A percentile compares a stretch with the other conserved stretches of the same genome.
These are phyloP conservation scores for Apolygus lucorum DNA, from an alignment of 1,140 invertebrate genomes.

Conservation along the genomic window DNA sequence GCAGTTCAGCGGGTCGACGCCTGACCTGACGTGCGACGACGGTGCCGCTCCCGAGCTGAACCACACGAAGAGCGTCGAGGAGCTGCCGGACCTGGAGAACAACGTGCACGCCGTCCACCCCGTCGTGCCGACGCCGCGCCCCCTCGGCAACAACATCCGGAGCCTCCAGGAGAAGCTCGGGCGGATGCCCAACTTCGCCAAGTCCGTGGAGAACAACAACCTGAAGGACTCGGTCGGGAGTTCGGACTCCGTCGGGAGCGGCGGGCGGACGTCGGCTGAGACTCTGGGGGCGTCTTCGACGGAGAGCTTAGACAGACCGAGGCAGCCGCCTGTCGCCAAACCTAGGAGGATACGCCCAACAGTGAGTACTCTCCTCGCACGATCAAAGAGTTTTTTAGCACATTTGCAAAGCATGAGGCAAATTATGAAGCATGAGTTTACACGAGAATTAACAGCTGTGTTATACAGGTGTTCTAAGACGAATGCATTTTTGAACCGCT, in stretches of 20 bases:
- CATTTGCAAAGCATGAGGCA: background rate
- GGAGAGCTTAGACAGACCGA: conserved; percentile 20
- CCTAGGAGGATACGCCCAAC: conserved; percentile 9
- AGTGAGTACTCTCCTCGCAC: too few species aligned
- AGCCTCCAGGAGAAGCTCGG: conserved; percentile 15
- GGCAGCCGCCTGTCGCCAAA: conserved; percentile 21
- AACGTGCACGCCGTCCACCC: background rate
- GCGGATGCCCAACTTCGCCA: conserved; percentile 14
- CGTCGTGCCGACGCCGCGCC: background rate
- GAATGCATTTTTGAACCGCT: too few species aligned
- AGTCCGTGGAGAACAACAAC: conserved; percentile 23
- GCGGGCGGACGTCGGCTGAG: conserved; percentile 15
- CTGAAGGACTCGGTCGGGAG: conserved; percentile 21
- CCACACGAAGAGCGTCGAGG: conserved; percentile 6
- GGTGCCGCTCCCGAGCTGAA: background rate
- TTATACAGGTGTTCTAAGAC: too few species aligned
- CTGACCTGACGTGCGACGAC: conserved; percentile 17
- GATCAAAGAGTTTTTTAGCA: too few species aligned
- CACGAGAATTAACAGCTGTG: too few species aligned
- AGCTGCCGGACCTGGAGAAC: background rate
- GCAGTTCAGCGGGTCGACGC: conserved; percentile 10
- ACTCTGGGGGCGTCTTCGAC: conserved; percentile 19
- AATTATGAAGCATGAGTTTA: too few species aligned
- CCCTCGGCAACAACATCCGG: conserved; percentile 13
- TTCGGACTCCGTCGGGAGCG: conserved; percentile 20